phyloP scores from a whole-genome alignment of 2,888 invertebrate genomes.

The Andrena minutula region DNA sequence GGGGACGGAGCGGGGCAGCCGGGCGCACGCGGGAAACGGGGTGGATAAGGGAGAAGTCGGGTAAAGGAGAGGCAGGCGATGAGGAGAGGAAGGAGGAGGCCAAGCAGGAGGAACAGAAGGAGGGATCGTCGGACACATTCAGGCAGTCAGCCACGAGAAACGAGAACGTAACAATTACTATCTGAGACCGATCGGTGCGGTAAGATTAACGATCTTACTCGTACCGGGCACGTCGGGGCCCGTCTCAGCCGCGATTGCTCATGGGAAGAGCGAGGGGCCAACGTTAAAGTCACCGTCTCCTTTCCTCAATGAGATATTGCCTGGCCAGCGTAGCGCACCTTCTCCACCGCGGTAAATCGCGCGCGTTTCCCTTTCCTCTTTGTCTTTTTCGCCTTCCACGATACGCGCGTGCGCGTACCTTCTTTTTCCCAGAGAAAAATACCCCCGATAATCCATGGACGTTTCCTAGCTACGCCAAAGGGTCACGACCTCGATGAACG shows the following conservation, averaged over 20 bases:
- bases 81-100: conserved; percentile 6
- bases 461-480: not conserved
- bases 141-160: conserved; percentile 81
- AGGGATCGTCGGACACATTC: conserved; percentile 69
- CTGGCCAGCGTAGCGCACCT: conserved; percentile 75
- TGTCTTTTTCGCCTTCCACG: conserved; percentile 34
- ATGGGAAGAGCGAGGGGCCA: conserved; percentile 79
- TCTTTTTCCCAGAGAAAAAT: conserved; percentile 26
- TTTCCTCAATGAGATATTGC: conserved; percentile 84
- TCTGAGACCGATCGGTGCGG: conserved; percentile 84
- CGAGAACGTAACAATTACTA: conserved; percentile 85
- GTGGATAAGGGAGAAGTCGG: conserved; percentile 21
- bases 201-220: conserved; percentile 85
- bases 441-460: conserved; percentile 20
- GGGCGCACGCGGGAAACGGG: conserved; percentile 52
- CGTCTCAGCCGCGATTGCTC: conserved; percentile 82
- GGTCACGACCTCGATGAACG: not conserved
- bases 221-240: conserved; percentile 79
- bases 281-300: conserved; percentile 85
- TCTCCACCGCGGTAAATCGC: conserved; percentile 69
- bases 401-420: conserved; percentile 35
- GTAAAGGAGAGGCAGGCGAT: not conserved
- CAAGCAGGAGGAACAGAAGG: conserved; percentile 42
- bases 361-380: conserved; percentile 38
- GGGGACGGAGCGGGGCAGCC: conserved; percentile 38